phyloP scores from a whole-genome alignment of 2,797 vertebrate species.

The Thaleichthys pacificus region DNA sequence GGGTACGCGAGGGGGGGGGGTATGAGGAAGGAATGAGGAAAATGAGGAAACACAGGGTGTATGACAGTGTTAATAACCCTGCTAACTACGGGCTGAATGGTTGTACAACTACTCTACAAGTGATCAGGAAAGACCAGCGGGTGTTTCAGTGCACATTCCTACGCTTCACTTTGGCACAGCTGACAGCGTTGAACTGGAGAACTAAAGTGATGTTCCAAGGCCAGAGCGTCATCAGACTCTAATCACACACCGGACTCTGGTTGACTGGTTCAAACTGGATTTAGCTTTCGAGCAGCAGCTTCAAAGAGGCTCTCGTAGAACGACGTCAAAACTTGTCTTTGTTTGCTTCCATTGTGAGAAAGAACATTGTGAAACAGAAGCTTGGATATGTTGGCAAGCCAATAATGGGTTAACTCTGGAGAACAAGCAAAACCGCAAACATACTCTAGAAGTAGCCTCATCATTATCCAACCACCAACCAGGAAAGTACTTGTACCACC shows the following conservation, averaged over 20 bases:
- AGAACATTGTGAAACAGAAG: no score
- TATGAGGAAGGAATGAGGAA: background rate
- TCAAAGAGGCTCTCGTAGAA: no score
- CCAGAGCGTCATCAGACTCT: slow-evolving; percentile 38
- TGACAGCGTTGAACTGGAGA: slow-evolving; percentile 49
- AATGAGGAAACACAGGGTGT: slow-evolving; percentile 36
- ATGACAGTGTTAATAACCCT: slow-evolving; percentile 54
- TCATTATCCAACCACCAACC: no score
- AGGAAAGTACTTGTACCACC: no score
- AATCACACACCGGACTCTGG: background rate
- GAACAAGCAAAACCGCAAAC: no score
- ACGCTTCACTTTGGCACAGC: slow-evolving; percentile 49
- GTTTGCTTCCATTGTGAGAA: no score
- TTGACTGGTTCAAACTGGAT: background rate
- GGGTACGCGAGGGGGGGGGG: slow-evolving; percentile 15
- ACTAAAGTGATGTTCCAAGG: slow-evolving; percentile 49
- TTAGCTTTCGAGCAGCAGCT: background rate
- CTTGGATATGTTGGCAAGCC: no score
- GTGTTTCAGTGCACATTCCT: slow-evolving; percentile 58
- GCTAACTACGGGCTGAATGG: slow-evolving; percentile 49
- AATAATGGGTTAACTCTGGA: no score
- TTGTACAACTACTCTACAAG: slow-evolving; percentile 59
- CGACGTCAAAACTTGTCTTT: no score
- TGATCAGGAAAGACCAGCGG: slow-evolving; percentile 52
- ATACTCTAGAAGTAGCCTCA: no score